These are phyloP conservation scores for Bovichtus variegatus DNA, from an alignment of 2,797 vertebrate species.

Conservation along the genomic window DNA sequence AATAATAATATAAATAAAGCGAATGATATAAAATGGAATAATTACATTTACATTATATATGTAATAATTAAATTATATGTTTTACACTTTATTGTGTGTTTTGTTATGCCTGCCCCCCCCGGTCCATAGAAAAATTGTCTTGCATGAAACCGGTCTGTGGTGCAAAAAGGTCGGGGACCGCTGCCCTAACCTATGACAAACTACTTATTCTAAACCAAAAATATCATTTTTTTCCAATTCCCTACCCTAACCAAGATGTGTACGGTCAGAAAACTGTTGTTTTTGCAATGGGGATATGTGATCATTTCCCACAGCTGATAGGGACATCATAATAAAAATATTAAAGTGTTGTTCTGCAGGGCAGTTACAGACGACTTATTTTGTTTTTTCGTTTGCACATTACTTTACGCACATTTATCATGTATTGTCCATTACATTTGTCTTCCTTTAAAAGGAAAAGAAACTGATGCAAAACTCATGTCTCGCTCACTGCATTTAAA, in stretches of 20 bases:
- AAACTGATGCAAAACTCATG: background rate
- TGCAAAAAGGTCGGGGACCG: too few species aligned
- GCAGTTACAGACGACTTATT: background rate
- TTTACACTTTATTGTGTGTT: too few species aligned
- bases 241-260: background rate
- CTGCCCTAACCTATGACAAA: background rate
- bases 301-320: background rate
- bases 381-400: conserved; percentile 11
- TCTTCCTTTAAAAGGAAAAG: conserved; percentile 10
- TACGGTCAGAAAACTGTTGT: background rate
- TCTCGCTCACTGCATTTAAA: conserved; percentile 14
- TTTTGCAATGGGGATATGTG: background rate
- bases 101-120: too few species aligned
- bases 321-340: background rate
- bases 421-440: background rate
- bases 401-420: background rate
- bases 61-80: too few species aligned
- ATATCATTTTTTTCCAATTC: background rate
- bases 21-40: too few species aligned
- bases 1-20: too few species aligned
- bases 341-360: background rate
- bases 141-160: too few species aligned
- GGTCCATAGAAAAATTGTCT: too few species aligned
- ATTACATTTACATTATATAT: too few species aligned
- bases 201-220: background rate